Base-by-base conservation (phyloP, 2,113 vertebrate species). In the Alectura lathami region DNA sequence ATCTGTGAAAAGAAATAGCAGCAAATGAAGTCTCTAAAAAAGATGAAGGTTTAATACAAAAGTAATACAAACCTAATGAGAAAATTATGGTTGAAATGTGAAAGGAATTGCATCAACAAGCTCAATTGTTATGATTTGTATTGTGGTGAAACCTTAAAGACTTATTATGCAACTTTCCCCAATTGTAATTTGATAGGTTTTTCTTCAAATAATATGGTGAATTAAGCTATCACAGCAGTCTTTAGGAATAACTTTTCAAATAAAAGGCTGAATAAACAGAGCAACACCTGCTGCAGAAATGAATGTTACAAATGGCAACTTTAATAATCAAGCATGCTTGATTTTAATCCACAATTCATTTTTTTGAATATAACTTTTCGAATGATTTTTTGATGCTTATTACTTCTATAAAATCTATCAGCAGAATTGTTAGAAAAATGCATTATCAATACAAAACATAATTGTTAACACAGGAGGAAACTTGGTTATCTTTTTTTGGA, bases 1-100 rank as follows among this genome's bases (percentile, higher is more conserved):
- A 80, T 60, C 95, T 97, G 45, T 24, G 45, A 90, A 93, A 90
- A 81, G 88, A 91, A 93, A 81, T 6, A 74, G 38, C 42, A 92
- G 51, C 21, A 29, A 22, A 1, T 47, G 5, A 67, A 70, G 21
- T 26, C 15, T 87, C 38, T 54, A 51, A 43, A 42, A 42, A 92
- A 64, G 63, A 63, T 22, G 29, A 70, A 84, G 21, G 12, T 38
- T 78, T 76, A 51, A 68, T 47, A 86, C 22, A 84, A 8, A 59
- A 12, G 27, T 30, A 77, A 80, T 18, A 45, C 43, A 84, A 74
- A 76, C 12, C 47, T 90, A 82, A 82, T 60, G 48, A 88, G 60
- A 90, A 95, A 86, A 83, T 60, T 24, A 32, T 5, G 17, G 51
- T 10, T 75, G 47, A 81, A 77, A 81, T 20, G 6, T 62, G 66